phyloP scores from a whole-genome alignment of 2,888 invertebrate genomes.

The Ophion costatus region DNA sequence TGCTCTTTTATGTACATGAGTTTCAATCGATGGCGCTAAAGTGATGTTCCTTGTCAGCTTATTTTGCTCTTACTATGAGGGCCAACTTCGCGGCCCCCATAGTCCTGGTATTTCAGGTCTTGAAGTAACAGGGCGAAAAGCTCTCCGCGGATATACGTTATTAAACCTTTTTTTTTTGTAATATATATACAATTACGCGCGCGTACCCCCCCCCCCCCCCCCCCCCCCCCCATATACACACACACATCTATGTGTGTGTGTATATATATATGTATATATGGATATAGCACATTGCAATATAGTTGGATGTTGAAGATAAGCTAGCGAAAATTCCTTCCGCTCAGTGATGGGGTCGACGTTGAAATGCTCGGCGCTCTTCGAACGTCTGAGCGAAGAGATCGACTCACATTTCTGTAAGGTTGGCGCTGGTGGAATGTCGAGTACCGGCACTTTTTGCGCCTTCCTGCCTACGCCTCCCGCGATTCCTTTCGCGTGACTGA shows the following conservation, averaged over 20 bases:
- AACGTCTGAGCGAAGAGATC: conserved; percentile 39
- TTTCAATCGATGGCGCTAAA: neutral
- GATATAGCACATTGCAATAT: conserved; percentile 14
- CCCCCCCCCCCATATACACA: too few species aligned
- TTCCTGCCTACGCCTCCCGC: conserved; percentile 1
- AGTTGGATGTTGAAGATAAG: conserved; percentile 41
- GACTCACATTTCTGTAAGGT: conserved; percentile 49
- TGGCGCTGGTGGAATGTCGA: conserved; percentile 43
- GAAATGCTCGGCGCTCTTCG: conserved; percentile 33
- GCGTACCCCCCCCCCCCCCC: neutral
- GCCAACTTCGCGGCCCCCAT: neutral
- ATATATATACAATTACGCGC: neutral
- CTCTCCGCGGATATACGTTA: too few species aligned
- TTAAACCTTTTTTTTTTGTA: too few species aligned
- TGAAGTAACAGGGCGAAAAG: neutral
- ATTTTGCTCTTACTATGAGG: neutral
- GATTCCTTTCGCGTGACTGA: conserved; percentile 58
- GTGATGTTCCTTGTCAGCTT: neutral
- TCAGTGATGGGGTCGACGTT: conserved; percentile 30
- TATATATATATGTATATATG: neutral
- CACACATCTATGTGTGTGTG: neutral
- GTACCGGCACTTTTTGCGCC: conserved; percentile 29
- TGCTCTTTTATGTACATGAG: too few species aligned
- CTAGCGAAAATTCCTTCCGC: conserved; percentile 40
- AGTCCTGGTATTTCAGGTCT: neutral